A percentile compares a stretch with the other conserved stretches of the same genome.
These are phyloP conservation scores for Lordiphosa andalusiaca DNA, from an alignment of 2,888 invertebrate genomes.

Conservation along the genomic window DNA sequence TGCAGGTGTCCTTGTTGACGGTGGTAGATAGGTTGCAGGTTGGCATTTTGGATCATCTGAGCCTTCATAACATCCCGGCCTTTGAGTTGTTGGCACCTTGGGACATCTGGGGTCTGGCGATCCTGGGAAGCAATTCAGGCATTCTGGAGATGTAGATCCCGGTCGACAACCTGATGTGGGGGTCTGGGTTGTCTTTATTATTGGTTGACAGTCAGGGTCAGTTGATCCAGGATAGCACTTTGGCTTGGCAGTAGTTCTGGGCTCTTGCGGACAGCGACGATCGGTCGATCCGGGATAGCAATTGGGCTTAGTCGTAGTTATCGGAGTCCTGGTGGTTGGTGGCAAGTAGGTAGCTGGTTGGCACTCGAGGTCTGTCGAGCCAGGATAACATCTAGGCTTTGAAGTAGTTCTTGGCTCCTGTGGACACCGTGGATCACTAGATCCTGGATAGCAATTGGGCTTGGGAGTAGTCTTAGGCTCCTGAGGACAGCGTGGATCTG, in stretches of 20 bases:
- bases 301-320: conserved; percentile 8
- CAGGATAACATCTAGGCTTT: no score
- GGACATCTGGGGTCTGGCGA: conserved; percentile 25
- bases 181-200: conserved; percentile 1
- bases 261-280: conserved; percentile 36
- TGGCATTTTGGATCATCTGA: conserved; percentile 24
- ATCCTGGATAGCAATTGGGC: conserved; percentile 17
- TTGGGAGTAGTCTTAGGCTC: background rate
- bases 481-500: no score
- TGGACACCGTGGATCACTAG: conserved; percentile 55
- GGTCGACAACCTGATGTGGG: background rate
- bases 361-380: no score
- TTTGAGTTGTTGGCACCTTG: conserved; percentile 18
- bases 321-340: no score
- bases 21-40: conserved; percentile 22
- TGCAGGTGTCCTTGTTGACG: conserved; percentile 3
- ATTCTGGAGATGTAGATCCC: conserved; percentile 9
- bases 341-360: no score
- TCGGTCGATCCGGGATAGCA: conserved; percentile 36
- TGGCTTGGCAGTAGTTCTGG: conserved; percentile 27
- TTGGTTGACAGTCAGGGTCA: conserved; percentile 22
- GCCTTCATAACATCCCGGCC: conserved; percentile 17
- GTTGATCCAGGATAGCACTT: conserved; percentile 65
- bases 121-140: conserved; percentile 21
- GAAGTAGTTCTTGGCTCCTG: conserved; percentile 18